Conservation (phyloP, 2,888 invertebrate genomes). For the Lamproptera curius region DNA sequence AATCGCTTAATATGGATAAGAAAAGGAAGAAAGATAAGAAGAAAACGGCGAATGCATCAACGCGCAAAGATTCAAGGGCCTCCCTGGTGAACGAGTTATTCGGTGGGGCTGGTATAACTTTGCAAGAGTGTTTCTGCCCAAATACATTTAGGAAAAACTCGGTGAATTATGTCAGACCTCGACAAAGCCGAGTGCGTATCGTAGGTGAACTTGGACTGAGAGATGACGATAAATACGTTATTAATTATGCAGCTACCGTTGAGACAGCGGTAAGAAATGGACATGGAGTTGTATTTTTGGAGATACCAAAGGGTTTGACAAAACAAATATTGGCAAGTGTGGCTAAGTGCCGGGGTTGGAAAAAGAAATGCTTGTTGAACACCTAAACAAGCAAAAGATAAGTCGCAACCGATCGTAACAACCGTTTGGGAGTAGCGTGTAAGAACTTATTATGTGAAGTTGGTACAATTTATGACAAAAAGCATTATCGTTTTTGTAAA, state of each 20-base stretch:
- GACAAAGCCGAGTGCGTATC: conserved; percentile 46
- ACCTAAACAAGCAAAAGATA: too few species aligned
- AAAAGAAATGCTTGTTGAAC: too few species aligned
- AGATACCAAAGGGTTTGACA: too few species aligned
- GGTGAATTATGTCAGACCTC: conserved; percentile 16
- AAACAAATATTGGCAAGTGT: too few species aligned
- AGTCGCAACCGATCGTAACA: too few species aligned
- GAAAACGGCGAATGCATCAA: conserved; percentile 18
- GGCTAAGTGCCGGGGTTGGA: too few species aligned
- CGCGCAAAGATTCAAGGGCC: conserved; percentile 10
- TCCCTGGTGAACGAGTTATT: conserved; percentile 16
- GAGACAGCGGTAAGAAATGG: conserved; percentile 36
- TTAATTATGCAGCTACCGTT: conserved; percentile 56
- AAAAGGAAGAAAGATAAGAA: conserved; percentile 38
- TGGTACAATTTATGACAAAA: too few species aligned
- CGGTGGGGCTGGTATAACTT: conserved; percentile 15
- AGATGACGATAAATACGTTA: conserved; percentile 49
- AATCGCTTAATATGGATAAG: conserved; percentile 50
- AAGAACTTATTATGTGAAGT: too few species aligned
- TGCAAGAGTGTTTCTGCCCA: conserved; percentile 26
- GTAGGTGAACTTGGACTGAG: conserved; percentile 52
- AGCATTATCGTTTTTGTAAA: too few species aligned
- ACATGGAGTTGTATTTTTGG: conserved; percentile 15
- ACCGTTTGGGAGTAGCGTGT: too few species aligned
- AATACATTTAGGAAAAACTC: conserved; percentile 14